These are phyloP conservation scores for Ecliptopera silaceata DNA, from an alignment of 2,888 invertebrate species.

Conservation along the genomic window DNA sequence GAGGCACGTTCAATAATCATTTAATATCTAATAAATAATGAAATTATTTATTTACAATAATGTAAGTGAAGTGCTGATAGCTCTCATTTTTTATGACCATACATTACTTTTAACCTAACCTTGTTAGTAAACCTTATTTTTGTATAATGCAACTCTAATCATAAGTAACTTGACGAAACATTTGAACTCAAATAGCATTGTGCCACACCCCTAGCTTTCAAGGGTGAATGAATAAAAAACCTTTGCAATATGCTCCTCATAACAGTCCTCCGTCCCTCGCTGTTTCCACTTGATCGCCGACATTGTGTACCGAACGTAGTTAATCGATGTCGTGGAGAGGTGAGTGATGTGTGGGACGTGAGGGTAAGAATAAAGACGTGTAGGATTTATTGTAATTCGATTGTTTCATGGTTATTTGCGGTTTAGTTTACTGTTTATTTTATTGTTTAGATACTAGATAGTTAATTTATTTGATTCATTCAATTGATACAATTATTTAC, in stretches of 20 bases:
- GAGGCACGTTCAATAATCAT: too few relatives aligned
- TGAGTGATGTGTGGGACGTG: background rate
- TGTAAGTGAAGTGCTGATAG: too few relatives aligned
- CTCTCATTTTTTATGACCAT: too few relatives aligned
- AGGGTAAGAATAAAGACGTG: background rate
- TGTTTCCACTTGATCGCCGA: slow-evolving; percentile 7
- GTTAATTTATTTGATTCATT: too few relatives aligned
- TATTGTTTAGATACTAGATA: background rate
- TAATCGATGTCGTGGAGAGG: slow-evolving; percentile 1
- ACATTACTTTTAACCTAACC: too few relatives aligned
- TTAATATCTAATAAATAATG: too few relatives aligned
- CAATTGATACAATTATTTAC: too few relatives aligned
- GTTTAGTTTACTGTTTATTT: background rate
- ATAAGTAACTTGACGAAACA: background rate
- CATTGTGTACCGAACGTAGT: slow-evolving; percentile 2
- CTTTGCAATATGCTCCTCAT: slow-evolving; percentile 19
- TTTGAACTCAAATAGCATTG: slow-evolving; percentile 4
- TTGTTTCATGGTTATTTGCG: background rate
- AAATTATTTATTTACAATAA: too few relatives aligned
- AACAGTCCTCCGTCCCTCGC: slow-evolving; percentile 2
- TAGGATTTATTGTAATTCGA: background rate
- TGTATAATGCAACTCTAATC: too few relatives aligned
- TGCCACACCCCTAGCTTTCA: background rate
- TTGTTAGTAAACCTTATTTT: too few relatives aligned
- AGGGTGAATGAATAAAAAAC: slow-evolving; percentile 16